Evolutionary conservation across 2,888 invertebrate genomes (phyloP), one percentile per base, ranked within the genome.

Genomic region (Platypus cylindrus): DNA sequence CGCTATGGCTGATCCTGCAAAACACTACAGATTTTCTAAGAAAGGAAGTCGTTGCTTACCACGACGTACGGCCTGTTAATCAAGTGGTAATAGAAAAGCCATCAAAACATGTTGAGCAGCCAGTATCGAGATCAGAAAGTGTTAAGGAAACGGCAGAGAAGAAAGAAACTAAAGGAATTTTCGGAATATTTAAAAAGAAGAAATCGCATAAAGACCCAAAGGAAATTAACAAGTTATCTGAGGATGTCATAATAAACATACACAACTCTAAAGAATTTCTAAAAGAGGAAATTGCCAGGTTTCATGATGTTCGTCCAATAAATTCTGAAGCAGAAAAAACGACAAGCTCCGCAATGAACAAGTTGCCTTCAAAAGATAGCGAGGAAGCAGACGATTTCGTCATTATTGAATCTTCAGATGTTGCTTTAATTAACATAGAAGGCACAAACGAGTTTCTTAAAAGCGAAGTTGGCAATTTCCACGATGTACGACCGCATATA

Each of bases 401-500:
- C 16, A 28, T 39, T 8, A 43, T 36, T 25, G 37, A 28, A 22
- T 29, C 47, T 18, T 43, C 45, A 11, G 44, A 44, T 27, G 31
- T 30, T 5, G 43, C 37, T 13, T 13, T 49, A 1, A 29, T 32
- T 9, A 31, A 48, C 23, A 50, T 51, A 40, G 36, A 43, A 4
- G 41, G 47, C 5, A 49, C 49, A 3, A 44, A 40, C 24, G 42
- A 50, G n/a, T 55, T 54, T 26, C 30, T 55, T n/a, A 31, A 40
- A 18, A 44, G 47, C 26, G 55, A 55, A 47, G 39, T 55, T 25
- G 34, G 35, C 4, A 41, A 36, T 11, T 51, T 45, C 34, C 42
- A 50, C 13, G 51, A 51, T 32, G 51, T 46, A 2, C 36, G 37
- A 30, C 42, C 34, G 7, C 15, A 25, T 18, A 24, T 34, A 2